Percentiles rank a stretch among this genome's conserved stretches.
Evolutionary conservation across 2,888 invertebrate species (phyloP).

Genomic region (Colletes collaris): DNA sequence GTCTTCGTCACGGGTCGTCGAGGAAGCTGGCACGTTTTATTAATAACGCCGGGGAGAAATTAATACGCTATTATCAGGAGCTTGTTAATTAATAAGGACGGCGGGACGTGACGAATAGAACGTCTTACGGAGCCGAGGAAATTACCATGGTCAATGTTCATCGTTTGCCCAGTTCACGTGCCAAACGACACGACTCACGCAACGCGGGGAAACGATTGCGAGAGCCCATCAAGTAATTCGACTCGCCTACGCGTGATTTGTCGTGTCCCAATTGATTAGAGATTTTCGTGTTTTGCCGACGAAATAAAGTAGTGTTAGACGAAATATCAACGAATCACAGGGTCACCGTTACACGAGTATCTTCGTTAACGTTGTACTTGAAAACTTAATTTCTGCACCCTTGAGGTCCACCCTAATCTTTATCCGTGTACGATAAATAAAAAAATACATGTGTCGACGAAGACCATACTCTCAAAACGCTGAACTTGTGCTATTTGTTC

Average conservation of each 20-base stretch:
- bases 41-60: constrained; percentile 29
- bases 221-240: constrained; percentile 16
- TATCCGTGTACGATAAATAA: no score
- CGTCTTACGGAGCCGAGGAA: constrained; percentile 58
- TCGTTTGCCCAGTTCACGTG: constrained; percentile 47
- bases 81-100: constrained; percentile 30
- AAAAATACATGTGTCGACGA: no score
- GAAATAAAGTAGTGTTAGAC: no score
- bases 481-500: background rate
- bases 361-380: no score
- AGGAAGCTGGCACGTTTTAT: background rate
- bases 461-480: background rate
- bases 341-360: no score
- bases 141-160: constrained; percentile 73
- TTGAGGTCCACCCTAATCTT: no score
- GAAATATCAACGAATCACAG: no score
- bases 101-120: constrained; percentile 28
- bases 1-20: no score
- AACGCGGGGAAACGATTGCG: constrained; percentile 27
- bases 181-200: constrained; percentile 33
- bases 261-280: constrained; percentile 15
- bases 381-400: no score
- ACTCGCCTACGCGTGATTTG: background rate
- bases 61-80: constrained; percentile 20
- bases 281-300: no score